Base-by-base conservation (phyloP, 1,140 invertebrate species). In the Adelges cooleyi region DNA sequence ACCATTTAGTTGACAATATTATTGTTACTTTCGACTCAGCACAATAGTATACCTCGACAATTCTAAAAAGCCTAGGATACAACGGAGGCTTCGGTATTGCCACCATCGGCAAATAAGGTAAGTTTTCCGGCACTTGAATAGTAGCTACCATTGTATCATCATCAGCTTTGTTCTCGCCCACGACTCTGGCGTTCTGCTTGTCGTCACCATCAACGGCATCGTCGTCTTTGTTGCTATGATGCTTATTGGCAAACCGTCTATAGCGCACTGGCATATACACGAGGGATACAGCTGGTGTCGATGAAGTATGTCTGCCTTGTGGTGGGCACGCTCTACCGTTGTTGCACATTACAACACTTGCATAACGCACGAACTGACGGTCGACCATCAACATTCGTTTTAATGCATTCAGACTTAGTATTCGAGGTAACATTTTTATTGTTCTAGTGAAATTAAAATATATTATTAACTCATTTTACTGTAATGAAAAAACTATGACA, bases 1-100 rank as follows among this genome's bases (percentile, higher is more conserved):
- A n/a, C n/a, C n/a, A n/a, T n/a, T n/a, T n/a, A n/a, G n/a, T n/a
- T n/a, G n/a, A n/a, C n/a, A n/a, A n/a, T n/a, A n/a, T n/a, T n/a
- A n/a, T n/a, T n/a, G n/a, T n/a, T n/a, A n/a, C n/a, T n/a, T n/a
- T n/a, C n/a, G n/a, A n/a, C n/a, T n/a, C n/a, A n/a, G n/a, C n/a
- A n/a, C n/a, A 33, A 5, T 27, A n/a, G 22, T 38, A 25, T 25
- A 40, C 42, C 66, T 49, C 52, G 15, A 56, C 52, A 15, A 51
- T 65, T 40, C 65, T 49, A 38, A 50, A 65, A 4, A 50, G 25
- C 51, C 46, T 42, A 23, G 46, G 33, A 51, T 65, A 65, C 15
- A 51, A 27, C 1, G 36, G 33, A 9, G 46, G 65, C 51, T 51
- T 51, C 17, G 46, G 10, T 51, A 51, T 51, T 8, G 65, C n/a